These are phyloP conservation scores for Cenopis cana DNA, from an alignment of 2,888 invertebrate genomes.

Conservation along the genomic window DNA sequence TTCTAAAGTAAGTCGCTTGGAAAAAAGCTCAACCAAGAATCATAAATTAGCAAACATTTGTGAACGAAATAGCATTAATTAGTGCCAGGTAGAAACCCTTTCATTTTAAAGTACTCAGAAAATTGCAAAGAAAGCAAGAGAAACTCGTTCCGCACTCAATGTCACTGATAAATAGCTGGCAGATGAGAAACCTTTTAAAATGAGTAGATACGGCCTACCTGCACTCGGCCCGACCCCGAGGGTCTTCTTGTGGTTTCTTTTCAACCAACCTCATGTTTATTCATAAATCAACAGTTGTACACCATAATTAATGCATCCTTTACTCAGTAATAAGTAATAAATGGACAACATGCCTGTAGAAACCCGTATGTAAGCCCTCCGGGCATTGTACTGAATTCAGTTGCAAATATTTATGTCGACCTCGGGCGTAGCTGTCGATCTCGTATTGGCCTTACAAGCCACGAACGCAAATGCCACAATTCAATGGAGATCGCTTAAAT, in stretches of 20 bases:
- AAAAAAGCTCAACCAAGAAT: conserved; percentile 7
- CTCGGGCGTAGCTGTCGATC: too few relatives aligned
- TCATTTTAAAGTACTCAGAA: conserved; percentile 52
- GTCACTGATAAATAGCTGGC: conserved; percentile 56
- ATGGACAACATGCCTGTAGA: neutral
- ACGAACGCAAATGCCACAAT: too few relatives aligned
- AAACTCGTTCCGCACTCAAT: conserved; percentile 49
- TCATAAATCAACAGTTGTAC: conserved; percentile 18
- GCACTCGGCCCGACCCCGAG: conserved; percentile 23
- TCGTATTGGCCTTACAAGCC: too few relatives aligned
- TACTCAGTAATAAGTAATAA: neutral
- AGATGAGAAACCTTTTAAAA: conserved; percentile 48
- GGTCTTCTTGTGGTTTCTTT: conserved; percentile 42
- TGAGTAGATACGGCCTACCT: conserved; percentile 41
- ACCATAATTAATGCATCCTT: conserved; percentile 1
- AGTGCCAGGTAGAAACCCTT: conserved; percentile 52
- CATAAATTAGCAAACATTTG: conserved; percentile 25
- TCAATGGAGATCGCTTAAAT: too few relatives aligned
- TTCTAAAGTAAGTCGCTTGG: neutral
- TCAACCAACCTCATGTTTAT: conserved; percentile 27
- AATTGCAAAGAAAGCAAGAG: conserved; percentile 50
- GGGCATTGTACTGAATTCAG: too few relatives aligned
- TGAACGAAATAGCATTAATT: conserved; percentile 49
- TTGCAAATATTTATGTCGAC: neutral
- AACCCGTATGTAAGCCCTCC: too few relatives aligned